Base-by-base conservation (phyloP, 2,888 invertebrate genomes). In the Microctonus hyperodae region DNA sequence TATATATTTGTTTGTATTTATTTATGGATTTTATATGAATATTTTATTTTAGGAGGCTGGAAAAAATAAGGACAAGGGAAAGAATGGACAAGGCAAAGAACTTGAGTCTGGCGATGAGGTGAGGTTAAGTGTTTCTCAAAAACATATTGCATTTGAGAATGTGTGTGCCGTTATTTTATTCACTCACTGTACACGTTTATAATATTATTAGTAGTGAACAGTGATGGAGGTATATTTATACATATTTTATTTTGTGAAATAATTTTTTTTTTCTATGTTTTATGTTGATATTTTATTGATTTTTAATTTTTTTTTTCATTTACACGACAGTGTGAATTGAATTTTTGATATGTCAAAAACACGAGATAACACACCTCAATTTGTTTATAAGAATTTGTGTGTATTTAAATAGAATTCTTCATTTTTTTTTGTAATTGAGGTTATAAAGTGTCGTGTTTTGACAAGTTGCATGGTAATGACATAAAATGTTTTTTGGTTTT, bases 11-110 rank as follows among this genome's bases (percentile, higher is more conserved):
- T 23, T 20, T 33, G 16, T 56, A 55, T 56, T 33, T 33, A 33
- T 22, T 33, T 20, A 33, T 22, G 22, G 31, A 31, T 35, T 5
- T 56, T 1, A 33, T 6, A 16, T 7, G 16, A 5, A 16, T 16
- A 16, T 16, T 0, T 58, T 76, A 75, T 83, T 84, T 68, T 76
- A 85, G 85, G 84, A 84, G 70, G 73, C 83, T 69, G 75, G 76
- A 68, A 84, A 84, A 76, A 75, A 75, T 74, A 83, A 82, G 78
- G 81, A 82, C 73, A 84, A 84, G 77, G 81, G 79, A 71, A 84
- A 83, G 73, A 84, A 84, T 75, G 84, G 44, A 44, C 44, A 44
- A n/a, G n/a, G 83, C 74, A 84, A 83, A 76, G 84, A 84, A 70
- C 75, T 72, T 63, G 84, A 84, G 67, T 73, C 76, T 69, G 77